These are phyloP conservation scores for Cynopterus sphinx DNA, from an alignment of 2,797 vertebrate genomes.

Conservation along the genomic window DNA sequence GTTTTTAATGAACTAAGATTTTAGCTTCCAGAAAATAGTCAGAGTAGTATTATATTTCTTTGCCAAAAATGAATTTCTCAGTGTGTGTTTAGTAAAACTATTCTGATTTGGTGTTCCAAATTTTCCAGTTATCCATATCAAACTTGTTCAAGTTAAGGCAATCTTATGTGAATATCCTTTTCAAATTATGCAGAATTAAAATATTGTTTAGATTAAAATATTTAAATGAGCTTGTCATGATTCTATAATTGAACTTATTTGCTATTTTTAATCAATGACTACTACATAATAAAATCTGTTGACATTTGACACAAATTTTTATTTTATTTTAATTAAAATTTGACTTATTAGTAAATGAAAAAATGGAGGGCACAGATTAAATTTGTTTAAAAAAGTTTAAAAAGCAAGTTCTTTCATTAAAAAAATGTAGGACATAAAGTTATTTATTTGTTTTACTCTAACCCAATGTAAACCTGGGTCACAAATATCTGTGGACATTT, in stretches of 20 bases:
- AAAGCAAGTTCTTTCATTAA: neutral
- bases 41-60: neutral
- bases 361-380: neutral
- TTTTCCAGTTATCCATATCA: neutral
- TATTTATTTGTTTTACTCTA: slow-evolving; percentile 14
- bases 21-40: neutral
- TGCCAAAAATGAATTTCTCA: neutral
- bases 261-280: neutral
- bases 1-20: neutral
- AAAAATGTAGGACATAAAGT: neutral
- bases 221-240: neutral
- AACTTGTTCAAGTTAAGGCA: neutral
- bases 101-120: neutral
- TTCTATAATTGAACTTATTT: neutral
- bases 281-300: neutral
- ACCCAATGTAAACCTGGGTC: neutral
- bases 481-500: slow-evolving; percentile 24
- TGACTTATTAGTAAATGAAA: neutral
- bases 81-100: neutral
- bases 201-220: neutral
- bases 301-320: neutral
- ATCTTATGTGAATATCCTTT: neutral
- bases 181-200: neutral
- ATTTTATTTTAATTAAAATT: slow-evolving; percentile 12
- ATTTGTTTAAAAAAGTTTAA: slow-evolving; percentile 32